These are phyloP conservation scores for Sipha maydis DNA, from an alignment of 2,888 invertebrate genomes.

Conservation along the genomic window DNA sequence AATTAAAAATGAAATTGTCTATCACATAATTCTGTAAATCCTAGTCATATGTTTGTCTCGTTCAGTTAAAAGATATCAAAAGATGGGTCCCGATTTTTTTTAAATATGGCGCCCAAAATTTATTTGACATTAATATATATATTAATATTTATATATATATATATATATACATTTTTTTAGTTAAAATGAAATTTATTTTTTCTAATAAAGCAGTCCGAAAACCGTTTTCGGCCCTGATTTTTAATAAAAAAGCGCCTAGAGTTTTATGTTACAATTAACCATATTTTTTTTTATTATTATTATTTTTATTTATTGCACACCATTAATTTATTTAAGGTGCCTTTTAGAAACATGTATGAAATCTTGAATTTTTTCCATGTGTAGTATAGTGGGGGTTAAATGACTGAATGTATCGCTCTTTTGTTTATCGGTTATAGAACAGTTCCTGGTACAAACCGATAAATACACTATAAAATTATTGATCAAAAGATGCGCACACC, in stretches of 20 bases:
- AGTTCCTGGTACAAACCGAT: constrained; percentile 10
- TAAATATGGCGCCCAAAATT: constrained; percentile 60
- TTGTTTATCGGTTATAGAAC: constrained; percentile 49
- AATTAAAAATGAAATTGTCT: neutral
- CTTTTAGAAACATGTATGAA: constrained; percentile 35
- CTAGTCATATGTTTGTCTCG: constrained; percentile 37
- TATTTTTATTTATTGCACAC: constrained; percentile 39
- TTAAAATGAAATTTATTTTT: constrained; percentile 51
- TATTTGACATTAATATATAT: constrained; percentile 41
- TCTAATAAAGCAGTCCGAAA: constrained; percentile 58
- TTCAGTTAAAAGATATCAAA: constrained; percentile 53
- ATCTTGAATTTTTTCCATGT: constrained; percentile 34
- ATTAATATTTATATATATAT: neutral
- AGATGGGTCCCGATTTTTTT: constrained; percentile 59
- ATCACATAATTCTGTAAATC: constrained; percentile 23
- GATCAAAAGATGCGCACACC: constrained; percentile 54
- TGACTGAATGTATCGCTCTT: constrained; percentile 56
- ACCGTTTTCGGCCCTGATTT: constrained; percentile 62
- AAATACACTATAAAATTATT: constrained; percentile 34
- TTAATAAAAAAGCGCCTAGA: constrained; percentile 62
- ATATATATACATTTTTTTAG: constrained; percentile 47
- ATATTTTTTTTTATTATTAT: constrained; percentile 7
- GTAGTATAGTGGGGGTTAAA: constrained; percentile 4
- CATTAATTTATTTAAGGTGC: constrained; percentile 40
- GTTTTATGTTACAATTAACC: constrained; percentile 43